Base-by-base conservation (phyloP, 2,797 vertebrate species). In the Etheostoma perlongum region DNA sequence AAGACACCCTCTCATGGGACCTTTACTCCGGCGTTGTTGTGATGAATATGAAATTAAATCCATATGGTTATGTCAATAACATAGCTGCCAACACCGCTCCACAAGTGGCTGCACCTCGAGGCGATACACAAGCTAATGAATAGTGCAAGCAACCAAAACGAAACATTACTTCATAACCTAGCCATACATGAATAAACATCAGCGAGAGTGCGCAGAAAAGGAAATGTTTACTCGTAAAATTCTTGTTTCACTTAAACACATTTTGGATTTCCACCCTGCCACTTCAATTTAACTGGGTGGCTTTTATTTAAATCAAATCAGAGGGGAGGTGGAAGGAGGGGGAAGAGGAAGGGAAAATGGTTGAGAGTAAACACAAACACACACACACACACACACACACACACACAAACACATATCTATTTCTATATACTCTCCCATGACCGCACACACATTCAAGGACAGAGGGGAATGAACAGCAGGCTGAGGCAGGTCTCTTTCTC, bases 121-220 rank as follows among this genome's bases (percentile, higher is more conserved):
- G 90, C 86, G 27, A 88, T 86, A 80, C 64, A 53, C 85, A 27
- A 83, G 69, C 82, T 92, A 93, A 95, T 94, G 90, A 94, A 93
- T 93, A 90, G 89, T 83, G 84, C 86, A 83, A 85, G 92, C 87
- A 91, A 90, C 81, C 87, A 84, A 92, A 92, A 82, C 77, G 65
- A 82, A 88, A 85, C 77, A 79, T 82, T 86, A 81, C 87, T 91
- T 83, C 78, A 78, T 81, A 66, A 76, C 74, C 40, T 72, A 18
- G 44, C 72, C 58, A 59, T 66, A 86, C 91, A 94, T 89, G 90
- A 94, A 93, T 88, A 88, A 85, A 91, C 87, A 92, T 92, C 87
- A 92, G 83, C 15, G 70, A 74, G 73, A 73, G 74, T 40, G 73
- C 46, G 71, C 62, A 49, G 79, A 78, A 44, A 89, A 86, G 78